These are phyloP conservation scores for Adela reaumurella DNA, from an alignment of 2,888 invertebrate genomes.

Conservation along the genomic window DNA sequence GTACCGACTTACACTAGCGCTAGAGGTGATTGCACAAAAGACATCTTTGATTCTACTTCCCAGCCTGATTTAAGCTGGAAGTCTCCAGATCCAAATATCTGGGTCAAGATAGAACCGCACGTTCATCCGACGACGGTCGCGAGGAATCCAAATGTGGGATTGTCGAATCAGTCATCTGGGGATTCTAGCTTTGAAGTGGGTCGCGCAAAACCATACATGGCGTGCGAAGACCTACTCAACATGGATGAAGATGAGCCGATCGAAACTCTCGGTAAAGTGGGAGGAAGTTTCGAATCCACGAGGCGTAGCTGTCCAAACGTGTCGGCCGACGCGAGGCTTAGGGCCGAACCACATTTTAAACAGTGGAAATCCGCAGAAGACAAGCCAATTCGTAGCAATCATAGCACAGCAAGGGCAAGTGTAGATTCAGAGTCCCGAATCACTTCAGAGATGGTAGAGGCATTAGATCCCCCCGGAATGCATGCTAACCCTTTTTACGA, in stretches of 20 bases:
- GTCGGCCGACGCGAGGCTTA: conserved; percentile 31
- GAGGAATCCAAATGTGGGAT: conserved; percentile 54
- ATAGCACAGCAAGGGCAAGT: conserved; percentile 11
- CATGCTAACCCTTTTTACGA: neutral
- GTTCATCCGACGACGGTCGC: conserved; percentile 1
- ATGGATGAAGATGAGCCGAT: conserved; percentile 60
- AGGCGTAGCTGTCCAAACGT: conserved; percentile 67
- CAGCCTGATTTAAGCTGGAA: conserved; percentile 7
- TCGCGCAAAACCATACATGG: conserved; percentile 51
- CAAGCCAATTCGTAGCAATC: conserved; percentile 21
- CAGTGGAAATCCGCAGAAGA: conserved; percentile 47
- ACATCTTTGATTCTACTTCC: conserved; percentile 26
- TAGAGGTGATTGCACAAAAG: conserved; percentile 39
- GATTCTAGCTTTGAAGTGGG: conserved; percentile 56
- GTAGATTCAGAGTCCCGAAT: conserved; percentile 14
- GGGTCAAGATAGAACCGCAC: neutral
- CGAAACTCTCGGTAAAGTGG: conserved; percentile 29
- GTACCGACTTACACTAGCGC: conserved; percentile 17
- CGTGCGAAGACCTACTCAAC: conserved; percentile 66
- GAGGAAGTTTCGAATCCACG: conserved; percentile 37
- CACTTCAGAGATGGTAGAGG: conserved; percentile 24
- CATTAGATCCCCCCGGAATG: conserved; percentile 30
- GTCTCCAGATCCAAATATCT: neutral
- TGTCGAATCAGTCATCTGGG: conserved; percentile 34
- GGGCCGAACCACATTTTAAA: conserved; percentile 20